A percentile compares a stretch with the other conserved stretches of the same genome.
Evolutionary conservation across 2,113 vertebrate genomes (phyloP).

Genomic region (Willisornis vidua): DNA sequence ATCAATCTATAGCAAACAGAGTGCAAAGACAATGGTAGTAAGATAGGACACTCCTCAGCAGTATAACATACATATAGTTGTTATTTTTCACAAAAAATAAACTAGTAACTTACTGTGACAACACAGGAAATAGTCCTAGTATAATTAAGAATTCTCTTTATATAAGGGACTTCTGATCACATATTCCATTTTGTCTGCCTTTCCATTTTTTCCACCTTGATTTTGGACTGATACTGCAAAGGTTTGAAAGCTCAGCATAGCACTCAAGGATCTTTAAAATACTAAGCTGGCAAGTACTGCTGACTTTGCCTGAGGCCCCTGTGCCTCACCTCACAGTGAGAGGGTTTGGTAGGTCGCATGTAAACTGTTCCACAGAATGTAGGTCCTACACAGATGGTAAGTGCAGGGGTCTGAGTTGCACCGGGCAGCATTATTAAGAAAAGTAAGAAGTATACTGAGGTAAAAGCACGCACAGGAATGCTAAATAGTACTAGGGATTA

Average conservation of each 20-base stretch:
- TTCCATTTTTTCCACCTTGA: neutral
- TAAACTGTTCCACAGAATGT: neutral
- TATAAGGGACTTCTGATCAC: neutral
- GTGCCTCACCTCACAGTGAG: neutral
- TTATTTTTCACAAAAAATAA: neutral
- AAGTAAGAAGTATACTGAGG: neutral
- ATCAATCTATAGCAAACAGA: constrained; percentile 67
- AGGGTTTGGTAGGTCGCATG: neutral
- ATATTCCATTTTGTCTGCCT: neutral
- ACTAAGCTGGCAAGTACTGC: too few species aligned
- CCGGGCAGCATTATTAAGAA: neutral
- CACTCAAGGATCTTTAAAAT: neutral
- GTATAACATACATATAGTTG: neutral
- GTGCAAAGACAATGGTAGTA: neutral
- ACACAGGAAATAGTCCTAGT: neutral
- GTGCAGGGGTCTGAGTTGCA: neutral
- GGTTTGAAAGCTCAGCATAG: neutral
- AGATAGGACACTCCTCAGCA: neutral
- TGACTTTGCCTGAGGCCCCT: neutral
- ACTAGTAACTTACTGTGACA: neutral
- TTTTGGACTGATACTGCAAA: neutral
- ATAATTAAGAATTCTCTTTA: neutral
- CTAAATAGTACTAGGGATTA: neutral
- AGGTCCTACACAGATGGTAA: neutral
- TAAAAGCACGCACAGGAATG: neutral